Evolutionary conservation across 1,140 invertebrate genomes (phyloP), one percentile per base, ranked within the genome.

Genomic region (Tigriopus japonicus): DNA sequence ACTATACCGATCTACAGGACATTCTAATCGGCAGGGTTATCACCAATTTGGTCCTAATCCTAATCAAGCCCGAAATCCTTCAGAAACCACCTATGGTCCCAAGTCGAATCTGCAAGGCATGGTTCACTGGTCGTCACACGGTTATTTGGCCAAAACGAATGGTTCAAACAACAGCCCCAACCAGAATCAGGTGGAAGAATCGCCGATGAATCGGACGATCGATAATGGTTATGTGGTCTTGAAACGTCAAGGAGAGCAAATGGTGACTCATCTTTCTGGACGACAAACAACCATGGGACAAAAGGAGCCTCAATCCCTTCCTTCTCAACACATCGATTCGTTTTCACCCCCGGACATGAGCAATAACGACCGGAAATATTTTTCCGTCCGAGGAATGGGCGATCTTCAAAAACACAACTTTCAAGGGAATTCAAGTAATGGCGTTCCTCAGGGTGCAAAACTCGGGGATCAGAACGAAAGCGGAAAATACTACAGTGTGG

Each of bases 41-140:
- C 28, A 35, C 28, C 28, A 35, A 35, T 35, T 35, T 35, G 28
- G 28, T 5, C 28, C 28, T 9, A 35, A 35, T 9, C 28, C 28
- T 9, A 35, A 35, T 35, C 28, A 3, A 9, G 9, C 28, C 9
- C 28, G 28, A 35, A 35, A 35, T 9, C 3, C 28, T 35, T 35
- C 28, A 35, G 28, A 55, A 15, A 55, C 3, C 21, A 58, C 13
- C n/a, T 35, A 58, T 19, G 42, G 43, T 23, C 43, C 59, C 43
- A 42, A 17, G 49, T 6, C 21, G 15, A 60, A 15, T 55, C 24
- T 55, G 23, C n/a, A 2, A 19, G 58, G 42, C 15, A 21, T 59
- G 42, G 58, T 45, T 14, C 59, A 61, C 35, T 61, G 59, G 59
- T 61, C 59, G 6, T 61, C 59, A 2, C 59, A 61, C 28, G 59